These are phyloP conservation scores for Panurus biarmicus DNA, from an alignment of 2,113 vertebrate genomes.

Conservation along the genomic window DNA sequence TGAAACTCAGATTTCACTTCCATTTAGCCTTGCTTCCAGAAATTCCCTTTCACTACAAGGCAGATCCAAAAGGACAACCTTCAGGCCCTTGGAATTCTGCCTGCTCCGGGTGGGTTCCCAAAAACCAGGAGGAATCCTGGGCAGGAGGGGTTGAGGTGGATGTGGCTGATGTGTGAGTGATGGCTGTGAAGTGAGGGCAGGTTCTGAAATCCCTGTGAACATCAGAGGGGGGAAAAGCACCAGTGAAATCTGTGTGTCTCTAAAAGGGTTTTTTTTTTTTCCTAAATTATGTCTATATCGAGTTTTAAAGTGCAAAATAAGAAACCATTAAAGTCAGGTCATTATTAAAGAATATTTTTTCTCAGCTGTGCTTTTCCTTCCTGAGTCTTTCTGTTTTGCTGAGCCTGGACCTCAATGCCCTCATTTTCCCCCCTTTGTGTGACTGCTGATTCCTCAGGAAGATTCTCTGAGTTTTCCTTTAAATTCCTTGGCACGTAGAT, in stretches of 20 bases:
- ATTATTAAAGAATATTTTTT: background rate
- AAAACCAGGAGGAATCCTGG: background rate
- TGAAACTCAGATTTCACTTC: background rate
- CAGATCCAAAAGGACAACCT: background rate
- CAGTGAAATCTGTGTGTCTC: background rate
- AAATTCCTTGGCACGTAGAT: background rate
- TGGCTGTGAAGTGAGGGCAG: background rate
- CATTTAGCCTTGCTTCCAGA: background rate
- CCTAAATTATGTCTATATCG: background rate
- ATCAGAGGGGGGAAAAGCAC: background rate
- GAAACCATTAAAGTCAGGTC: background rate
- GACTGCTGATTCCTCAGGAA: background rate
- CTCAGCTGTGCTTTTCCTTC: background rate
- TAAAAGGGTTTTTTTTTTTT: background rate
- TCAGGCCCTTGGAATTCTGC: background rate
- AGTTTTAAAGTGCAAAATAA: background rate
- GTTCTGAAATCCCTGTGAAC: background rate
- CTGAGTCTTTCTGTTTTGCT: background rate
- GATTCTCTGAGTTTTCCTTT: background rate
- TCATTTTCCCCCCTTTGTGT: accelerated
- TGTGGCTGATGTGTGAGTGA: background rate
- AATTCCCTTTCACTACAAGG: background rate
- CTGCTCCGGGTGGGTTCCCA: background rate
- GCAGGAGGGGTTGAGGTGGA: background rate
- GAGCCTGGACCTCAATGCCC: background rate